Percentiles rank a stretch among this genome's conserved stretches.
These are phyloP conservation scores for Myotis findleyi DNA, from an alignment of 2,797 vertebrate genomes.

Conservation along the genomic window DNA sequence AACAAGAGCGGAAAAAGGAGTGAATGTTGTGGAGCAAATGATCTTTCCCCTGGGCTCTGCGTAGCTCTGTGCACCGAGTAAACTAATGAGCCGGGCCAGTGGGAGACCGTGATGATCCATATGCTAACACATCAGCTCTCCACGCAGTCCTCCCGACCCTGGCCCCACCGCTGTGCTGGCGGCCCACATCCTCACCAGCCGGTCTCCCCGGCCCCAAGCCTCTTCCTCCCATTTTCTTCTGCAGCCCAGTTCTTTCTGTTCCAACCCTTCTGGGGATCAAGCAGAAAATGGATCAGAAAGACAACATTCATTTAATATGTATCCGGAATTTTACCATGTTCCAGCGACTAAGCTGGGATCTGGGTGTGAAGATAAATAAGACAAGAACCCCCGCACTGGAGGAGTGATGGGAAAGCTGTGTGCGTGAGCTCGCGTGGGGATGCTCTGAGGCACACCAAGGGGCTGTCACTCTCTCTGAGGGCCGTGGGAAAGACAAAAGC, in stretches of 20 bases:
- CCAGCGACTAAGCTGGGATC: not conserved
- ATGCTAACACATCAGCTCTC: not conserved
- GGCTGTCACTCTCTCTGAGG: not conserved
- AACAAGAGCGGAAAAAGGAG: conserved; percentile 20
- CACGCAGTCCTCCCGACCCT: not conserved
- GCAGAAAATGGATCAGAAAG: not conserved
- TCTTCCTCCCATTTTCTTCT: not conserved
- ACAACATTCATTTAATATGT: not conserved
- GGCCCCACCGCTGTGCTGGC: not conserved
- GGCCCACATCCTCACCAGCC: not conserved
- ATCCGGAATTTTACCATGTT: not conserved
- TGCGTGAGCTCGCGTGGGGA: not conserved
- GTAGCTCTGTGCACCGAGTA: conserved; percentile 10
- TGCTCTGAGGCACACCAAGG: not conserved
- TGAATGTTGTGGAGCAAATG: not conserved
- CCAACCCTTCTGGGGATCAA: not conserved
- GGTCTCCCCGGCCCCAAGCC: not conserved
- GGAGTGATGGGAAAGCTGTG: not conserved
- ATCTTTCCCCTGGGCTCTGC: conserved; percentile 39
- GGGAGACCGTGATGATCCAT: not conserved
- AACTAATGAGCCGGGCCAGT: conserved; percentile 30
- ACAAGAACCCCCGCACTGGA: not conserved
- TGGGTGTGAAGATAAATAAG: not conserved
- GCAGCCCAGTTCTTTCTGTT: not conserved
- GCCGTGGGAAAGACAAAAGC: not conserved